Percentiles rank a stretch among this genome's conserved stretches.
Conservation (phyloP, 1,140 invertebrate species). For the Orchesella cincta region DNA sequence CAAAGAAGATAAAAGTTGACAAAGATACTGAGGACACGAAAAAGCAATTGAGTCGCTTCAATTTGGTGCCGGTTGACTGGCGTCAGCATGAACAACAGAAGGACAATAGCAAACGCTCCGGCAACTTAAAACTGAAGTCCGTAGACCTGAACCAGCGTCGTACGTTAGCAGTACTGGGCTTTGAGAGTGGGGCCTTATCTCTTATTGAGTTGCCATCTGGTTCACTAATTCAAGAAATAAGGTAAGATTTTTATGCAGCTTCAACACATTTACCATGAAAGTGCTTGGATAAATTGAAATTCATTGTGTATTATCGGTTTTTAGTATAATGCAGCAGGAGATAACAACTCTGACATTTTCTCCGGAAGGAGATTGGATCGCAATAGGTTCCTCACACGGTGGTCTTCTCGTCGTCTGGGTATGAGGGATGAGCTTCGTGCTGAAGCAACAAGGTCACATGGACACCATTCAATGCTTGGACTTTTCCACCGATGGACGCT, state of each 20-base stretch:
- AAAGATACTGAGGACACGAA: no score
- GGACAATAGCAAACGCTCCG: conserved; percentile 51
- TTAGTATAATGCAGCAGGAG: conserved; percentile 74
- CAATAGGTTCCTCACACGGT: conserved; percentile 77
- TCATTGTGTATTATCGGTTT: neutral
- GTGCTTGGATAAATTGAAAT: conserved; percentile 14
- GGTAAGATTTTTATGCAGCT: conserved; percentile 56
- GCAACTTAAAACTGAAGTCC: no score
- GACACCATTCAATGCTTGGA: conserved; percentile 82
- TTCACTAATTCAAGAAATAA: conserved; percentile 85
- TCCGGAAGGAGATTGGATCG: conserved; percentile 90
- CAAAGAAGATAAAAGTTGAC: no score
- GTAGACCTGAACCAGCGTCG: no score
- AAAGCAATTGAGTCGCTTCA: no score
- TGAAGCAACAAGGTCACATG: conserved; percentile 95
- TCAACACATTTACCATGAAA: no score
- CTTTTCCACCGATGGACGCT: conserved; percentile 88
- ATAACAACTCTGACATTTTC: conserved; percentile 83
- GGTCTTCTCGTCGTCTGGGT: conserved; percentile 89
- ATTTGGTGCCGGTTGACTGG: no score
- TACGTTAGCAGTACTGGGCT: conserved; percentile 79
- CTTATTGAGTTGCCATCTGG: conserved; percentile 91
- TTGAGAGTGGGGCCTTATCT: conserved; percentile 79
- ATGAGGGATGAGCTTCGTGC: conserved; percentile 98
- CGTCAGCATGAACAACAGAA: conserved; percentile 52